Percentiles rank a stretch among this genome's conserved stretches.
Evolutionary conservation across 1,140 invertebrate genomes (phyloP).

Genomic region (Brachionus rubens): DNA sequence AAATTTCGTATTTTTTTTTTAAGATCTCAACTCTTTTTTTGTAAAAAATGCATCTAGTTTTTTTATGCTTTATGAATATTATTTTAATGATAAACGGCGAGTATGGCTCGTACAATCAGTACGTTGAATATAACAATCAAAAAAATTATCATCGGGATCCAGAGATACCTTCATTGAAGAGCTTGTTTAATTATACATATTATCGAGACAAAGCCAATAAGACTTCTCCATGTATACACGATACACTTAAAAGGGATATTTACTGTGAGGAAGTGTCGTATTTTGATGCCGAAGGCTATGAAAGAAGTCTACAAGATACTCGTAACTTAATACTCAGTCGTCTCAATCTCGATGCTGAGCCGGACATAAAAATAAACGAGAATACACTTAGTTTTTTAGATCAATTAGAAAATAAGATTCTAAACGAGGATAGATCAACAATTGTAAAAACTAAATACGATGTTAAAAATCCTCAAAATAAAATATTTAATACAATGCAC

Average conservation of each 20-base stretch:
- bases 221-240: conserved; percentile 1
- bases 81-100: neutral
- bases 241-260: neutral
- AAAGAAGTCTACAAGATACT: conserved; percentile 23
- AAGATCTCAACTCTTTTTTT: too few relatives aligned
- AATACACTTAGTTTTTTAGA: neutral
- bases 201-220: conserved; percentile 3
- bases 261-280: neutral
- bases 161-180: neutral
- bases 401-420: conserved; percentile 15
- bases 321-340: conserved; percentile 10
- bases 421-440: neutral
- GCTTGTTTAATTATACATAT: neutral
- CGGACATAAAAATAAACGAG: neutral
- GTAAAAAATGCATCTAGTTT: neutral
- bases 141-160: too few relatives aligned
- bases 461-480: neutral
- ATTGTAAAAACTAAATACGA: neutral
- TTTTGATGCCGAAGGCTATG: conserved; percentile 25
- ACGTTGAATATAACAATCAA: neutral
- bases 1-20: too few relatives aligned
- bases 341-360: conserved; percentile 12
- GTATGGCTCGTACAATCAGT: neutral
- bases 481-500: conserved; percentile 1
- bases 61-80: neutral